These are phyloP conservation scores for Emmelina monodactyla DNA, from an alignment of 2,888 invertebrate species.

Conservation along the genomic window DNA sequence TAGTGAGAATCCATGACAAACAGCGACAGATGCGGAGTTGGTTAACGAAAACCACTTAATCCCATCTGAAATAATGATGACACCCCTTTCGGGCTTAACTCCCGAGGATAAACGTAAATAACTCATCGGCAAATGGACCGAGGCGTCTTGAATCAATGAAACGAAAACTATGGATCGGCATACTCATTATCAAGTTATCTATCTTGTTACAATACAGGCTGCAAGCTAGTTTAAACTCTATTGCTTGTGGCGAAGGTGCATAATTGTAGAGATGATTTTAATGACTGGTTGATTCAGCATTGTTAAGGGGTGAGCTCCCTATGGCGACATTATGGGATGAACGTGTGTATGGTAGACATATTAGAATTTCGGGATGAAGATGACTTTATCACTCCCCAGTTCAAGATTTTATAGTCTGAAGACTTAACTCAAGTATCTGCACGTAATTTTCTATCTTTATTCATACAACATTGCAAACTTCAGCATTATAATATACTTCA, in stretches of 20 bases:
- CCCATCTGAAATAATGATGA: slow-evolving; percentile 16
- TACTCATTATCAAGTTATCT: neutral
- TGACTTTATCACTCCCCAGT: no score
- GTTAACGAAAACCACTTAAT: slow-evolving; percentile 19
- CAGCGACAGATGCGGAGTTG: slow-evolving; percentile 16
- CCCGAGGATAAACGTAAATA: slow-evolving; percentile 8
- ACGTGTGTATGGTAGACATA: no score
- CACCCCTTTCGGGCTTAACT: slow-evolving; percentile 3
- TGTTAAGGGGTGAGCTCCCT: neutral
- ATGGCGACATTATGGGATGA: neutral
- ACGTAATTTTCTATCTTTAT: no score
- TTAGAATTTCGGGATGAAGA: no score
- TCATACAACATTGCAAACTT: no score
- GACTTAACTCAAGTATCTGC: no score
- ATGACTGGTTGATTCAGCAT: neutral
- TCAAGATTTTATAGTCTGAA: no score
- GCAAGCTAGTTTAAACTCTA: neutral
- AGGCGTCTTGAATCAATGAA: neutral
- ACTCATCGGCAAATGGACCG: slow-evolving; percentile 8
- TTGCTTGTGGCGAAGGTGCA: neutral
- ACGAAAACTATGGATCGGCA: neutral
- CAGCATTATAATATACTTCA: no score
- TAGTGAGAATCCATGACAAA: slow-evolving; percentile 6
- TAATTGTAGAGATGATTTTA: neutral
- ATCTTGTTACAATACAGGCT: no score